Percentiles rank a stretch among this genome's conserved stretches.
Evolutionary conservation across 2,113 vertebrate species (phyloP).

Genomic region (Natator depressus): DNA sequence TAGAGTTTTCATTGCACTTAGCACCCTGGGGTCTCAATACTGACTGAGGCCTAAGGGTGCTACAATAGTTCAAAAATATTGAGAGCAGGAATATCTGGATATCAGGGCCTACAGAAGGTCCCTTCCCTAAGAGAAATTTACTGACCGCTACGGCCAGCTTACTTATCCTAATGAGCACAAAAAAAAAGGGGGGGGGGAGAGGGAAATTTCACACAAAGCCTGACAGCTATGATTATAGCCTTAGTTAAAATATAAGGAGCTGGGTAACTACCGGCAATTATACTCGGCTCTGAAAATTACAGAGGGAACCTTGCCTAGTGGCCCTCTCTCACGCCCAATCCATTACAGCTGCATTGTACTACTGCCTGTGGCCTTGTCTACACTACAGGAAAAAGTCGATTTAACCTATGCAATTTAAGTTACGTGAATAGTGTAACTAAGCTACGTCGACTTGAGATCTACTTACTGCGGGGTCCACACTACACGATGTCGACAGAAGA

Average conservation of each 20-base stretch:
- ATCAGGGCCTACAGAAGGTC: accelerated
- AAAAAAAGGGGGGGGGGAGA: accelerated
- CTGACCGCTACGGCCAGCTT: background rate
- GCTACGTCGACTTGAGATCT: no score
- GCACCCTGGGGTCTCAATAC: background rate
- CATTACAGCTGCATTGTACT: background rate
- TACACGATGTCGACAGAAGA: no score
- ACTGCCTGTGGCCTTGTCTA: background rate
- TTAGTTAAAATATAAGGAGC: background rate
- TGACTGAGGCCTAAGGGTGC: background rate
- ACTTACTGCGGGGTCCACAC: no score
- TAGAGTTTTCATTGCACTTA: background rate
- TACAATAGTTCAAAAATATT: background rate
- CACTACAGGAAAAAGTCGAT: no score
- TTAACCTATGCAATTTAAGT: no score
- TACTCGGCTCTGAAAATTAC: background rate
- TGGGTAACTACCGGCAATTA: constrained; percentile 18
- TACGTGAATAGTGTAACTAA: no score
- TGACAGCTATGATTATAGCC: background rate
- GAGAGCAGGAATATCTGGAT: background rate
- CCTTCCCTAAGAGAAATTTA: background rate
- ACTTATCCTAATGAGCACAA: background rate
- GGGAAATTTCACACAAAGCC: constrained; percentile 1
- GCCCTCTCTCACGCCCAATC: background rate
- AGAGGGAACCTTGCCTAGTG: background rate